Percentiles rank a stretch among this genome's conserved stretches.
phyloP scores from a whole-genome alignment of 2,888 invertebrate species.

The Hypercompe scribonia region DNA sequence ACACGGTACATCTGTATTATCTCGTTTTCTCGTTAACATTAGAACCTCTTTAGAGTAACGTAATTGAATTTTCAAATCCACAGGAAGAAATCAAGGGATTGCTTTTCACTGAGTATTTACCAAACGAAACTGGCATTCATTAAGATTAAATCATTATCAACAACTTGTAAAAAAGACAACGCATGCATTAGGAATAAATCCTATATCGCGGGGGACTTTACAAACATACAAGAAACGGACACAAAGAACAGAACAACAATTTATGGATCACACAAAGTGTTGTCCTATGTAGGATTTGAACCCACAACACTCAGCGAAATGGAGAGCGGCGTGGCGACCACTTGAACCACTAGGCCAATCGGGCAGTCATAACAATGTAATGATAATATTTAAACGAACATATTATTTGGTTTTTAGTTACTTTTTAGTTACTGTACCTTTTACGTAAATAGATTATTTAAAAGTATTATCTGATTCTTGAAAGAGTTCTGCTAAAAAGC shows the following conservation, averaged over 20 bases:
- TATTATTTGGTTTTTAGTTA: too few relatives aligned
- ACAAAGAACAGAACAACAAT: too few relatives aligned
- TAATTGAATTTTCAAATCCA: neutral
- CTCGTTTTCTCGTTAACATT: neutral
- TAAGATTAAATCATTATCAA: neutral
- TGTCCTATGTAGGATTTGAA: too few relatives aligned
- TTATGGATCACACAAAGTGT: too few relatives aligned
- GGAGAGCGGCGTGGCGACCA: too few relatives aligned
- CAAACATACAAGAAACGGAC: too few relatives aligned
- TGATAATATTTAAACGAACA: neutral
- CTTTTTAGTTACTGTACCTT: neutral
- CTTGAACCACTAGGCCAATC: too few relatives aligned
- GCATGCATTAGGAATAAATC: too few relatives aligned
- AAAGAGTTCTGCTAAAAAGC: constrained; percentile 46
- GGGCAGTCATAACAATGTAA: too few relatives aligned
- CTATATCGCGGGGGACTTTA: too few relatives aligned
- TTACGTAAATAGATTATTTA: neutral
- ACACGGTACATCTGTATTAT: neutral
- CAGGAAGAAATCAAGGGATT: neutral
- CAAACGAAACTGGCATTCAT: neutral
- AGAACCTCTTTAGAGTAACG: neutral
- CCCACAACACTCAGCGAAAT: too few relatives aligned
- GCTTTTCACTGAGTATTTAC: neutral
- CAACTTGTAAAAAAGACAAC: too few relatives aligned
- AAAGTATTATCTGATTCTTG: constrained; percentile 22